phyloP scores from a whole-genome alignment of 2,113 vertebrate genomes.

The Oreochromis tanganicae region DNA sequence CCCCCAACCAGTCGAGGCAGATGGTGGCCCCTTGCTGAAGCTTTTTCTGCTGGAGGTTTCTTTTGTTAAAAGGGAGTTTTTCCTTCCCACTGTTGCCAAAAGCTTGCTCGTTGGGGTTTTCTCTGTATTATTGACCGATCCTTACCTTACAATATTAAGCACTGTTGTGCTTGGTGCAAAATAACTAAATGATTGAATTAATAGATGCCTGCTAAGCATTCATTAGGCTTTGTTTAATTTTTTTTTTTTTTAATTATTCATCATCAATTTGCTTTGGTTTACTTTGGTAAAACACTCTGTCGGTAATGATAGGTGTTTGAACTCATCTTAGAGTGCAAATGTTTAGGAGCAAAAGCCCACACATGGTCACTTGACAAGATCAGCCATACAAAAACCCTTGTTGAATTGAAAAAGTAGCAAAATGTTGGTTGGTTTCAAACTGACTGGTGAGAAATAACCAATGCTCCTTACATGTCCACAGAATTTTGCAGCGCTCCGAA shows the following conservation, averaged over 20 bases:
- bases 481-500: not conserved
- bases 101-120: not conserved
- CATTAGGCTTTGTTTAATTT: not conserved
- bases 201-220: not conserved
- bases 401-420: not conserved
- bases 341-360: not conserved
- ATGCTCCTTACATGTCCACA: not conserved
- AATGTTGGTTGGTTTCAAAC: not conserved
- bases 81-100: not conserved
- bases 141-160: not conserved
- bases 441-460: not conserved
- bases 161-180: not conserved
- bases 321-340: not conserved
- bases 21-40: accelerated
- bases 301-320: not conserved
- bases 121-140: not conserved
- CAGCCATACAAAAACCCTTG: not conserved
- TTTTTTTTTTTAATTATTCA: not conserved
- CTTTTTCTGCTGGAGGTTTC: not conserved
- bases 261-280: not conserved
- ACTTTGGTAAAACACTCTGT: not conserved
- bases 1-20: not conserved
- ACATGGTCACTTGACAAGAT: not conserved
- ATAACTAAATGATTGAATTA: not conserved
- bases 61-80: not conserved